Conservation (phyloP, 1,140 invertebrate genomes). For the Tachypleus tridentatus region DNA sequence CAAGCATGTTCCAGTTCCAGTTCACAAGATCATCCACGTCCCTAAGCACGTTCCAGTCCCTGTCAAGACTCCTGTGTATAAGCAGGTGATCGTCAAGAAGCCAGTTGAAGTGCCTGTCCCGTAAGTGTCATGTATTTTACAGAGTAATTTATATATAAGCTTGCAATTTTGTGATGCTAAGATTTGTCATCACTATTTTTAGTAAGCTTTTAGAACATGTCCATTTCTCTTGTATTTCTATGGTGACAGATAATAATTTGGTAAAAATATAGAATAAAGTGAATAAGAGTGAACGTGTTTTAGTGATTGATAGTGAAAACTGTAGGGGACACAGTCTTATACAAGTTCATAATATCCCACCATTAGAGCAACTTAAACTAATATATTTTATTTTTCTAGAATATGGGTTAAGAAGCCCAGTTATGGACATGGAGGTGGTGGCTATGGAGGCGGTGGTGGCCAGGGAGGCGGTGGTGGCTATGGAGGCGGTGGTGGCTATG, state of each 20-base stretch:
- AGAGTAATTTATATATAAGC: background rate
- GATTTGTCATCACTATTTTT: slow-evolving; percentile 4
- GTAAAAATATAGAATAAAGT: background rate
- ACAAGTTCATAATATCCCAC: background rate
- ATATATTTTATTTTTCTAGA: slow-evolving; percentile 8
- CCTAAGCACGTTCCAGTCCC: slow-evolving; percentile 27
- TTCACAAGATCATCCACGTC: slow-evolving; percentile 27
- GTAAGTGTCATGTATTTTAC: slow-evolving; percentile 21
- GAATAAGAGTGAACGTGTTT: background rate
- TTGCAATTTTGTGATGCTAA: background rate
- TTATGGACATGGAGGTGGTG: slow-evolving; percentile 11
- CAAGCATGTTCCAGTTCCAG: slow-evolving; percentile 27
- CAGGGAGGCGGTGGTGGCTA: slow-evolving; percentile 8
- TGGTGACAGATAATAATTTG: background rate
- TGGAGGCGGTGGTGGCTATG: slow-evolving; percentile 10
- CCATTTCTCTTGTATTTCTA: no score
- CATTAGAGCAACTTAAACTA: background rate
- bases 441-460: slow-evolving; percentile 10
- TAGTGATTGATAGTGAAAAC: no score
- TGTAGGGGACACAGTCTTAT: background rate
- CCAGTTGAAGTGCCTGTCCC: slow-evolving; percentile 28
- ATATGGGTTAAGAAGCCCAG: slow-evolving; percentile 15
- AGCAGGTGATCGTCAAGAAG: slow-evolving; percentile 28
- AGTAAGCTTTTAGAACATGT: background rate
- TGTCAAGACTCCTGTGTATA: slow-evolving; percentile 28